These are phyloP conservation scores for Rhogogaster chlorosoma DNA, from an alignment of 2,888 invertebrate species.

Conservation along the genomic window DNA sequence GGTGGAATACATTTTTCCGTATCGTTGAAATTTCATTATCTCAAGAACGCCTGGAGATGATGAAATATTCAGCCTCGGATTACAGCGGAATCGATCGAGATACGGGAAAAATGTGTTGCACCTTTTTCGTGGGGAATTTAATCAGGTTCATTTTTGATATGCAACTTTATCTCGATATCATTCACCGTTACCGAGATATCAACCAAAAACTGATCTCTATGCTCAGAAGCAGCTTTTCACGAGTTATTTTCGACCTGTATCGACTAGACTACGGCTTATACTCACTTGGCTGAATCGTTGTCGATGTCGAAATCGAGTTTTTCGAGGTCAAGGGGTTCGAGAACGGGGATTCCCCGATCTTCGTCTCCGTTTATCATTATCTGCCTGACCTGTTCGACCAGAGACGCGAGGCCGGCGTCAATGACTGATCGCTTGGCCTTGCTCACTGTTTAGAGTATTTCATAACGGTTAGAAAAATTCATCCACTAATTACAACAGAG, in stretches of 20 bases:
- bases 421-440: background rate
- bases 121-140: background rate
- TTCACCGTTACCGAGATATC: background rate
- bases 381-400: conserved; percentile 58
- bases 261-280: background rate
- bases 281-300: conserved; percentile 53
- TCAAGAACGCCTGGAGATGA: background rate
- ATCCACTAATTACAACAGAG: background rate
- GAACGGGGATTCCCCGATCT: conserved; percentile 61
- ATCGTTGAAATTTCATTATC: background rate
- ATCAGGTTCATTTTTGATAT: background rate
- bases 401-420: conserved; percentile 51
- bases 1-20: background rate
- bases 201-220: background rate
- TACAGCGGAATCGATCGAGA: background rate
- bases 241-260: no score
- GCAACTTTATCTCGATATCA: background rate
- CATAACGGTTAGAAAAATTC: background rate
- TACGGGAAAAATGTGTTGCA: background rate
- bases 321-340: conserved; percentile 63
- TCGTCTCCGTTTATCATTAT: conserved; percentile 59
- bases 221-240: no score
- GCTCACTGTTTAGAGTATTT: background rate
- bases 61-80: background rate
- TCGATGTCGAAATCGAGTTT: conserved; percentile 48